Conservation (phyloP, 2,113 vertebrate genomes). For the Grus americana region DNA sequence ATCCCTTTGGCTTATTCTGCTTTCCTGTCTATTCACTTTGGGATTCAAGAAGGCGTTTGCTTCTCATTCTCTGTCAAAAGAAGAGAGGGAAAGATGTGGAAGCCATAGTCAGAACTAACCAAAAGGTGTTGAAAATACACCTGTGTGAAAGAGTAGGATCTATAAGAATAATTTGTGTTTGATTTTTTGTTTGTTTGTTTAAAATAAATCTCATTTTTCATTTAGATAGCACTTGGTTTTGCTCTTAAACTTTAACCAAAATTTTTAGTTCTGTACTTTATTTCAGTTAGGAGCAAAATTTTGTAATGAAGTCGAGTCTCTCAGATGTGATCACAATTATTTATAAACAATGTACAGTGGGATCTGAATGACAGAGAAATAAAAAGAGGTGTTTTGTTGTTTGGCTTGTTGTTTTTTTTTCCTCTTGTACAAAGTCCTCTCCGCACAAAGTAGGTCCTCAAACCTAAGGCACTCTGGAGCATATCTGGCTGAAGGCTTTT, state of each 20-base stretch:
- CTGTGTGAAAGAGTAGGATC: neutral
- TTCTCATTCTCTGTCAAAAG: neutral
- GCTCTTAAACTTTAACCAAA: neutral
- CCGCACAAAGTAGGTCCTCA: neutral
- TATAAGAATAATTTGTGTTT: neutral
- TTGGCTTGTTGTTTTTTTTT: too few species aligned
- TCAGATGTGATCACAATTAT: neutral
- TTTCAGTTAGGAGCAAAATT: neutral
- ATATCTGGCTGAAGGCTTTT: neutral
- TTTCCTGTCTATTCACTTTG: neutral
- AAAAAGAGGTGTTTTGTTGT: accelerated
- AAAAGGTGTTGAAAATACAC: accelerated
- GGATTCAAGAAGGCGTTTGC: neutral
- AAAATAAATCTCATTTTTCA: neutral
- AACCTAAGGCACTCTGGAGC: neutral
- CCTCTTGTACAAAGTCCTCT: neutral
- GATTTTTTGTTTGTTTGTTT: neutral
- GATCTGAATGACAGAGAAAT: neutral
- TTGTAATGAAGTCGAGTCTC: neutral
- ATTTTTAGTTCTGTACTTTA: neutral
- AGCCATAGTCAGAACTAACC: neutral
- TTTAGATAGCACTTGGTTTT: neutral
- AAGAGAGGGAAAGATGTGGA: neutral
- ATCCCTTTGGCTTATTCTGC: neutral
- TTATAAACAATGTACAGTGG: neutral